Base-by-base conservation (phyloP, 2,888 invertebrate genomes). In the Drosophila paramelanica region DNA sequence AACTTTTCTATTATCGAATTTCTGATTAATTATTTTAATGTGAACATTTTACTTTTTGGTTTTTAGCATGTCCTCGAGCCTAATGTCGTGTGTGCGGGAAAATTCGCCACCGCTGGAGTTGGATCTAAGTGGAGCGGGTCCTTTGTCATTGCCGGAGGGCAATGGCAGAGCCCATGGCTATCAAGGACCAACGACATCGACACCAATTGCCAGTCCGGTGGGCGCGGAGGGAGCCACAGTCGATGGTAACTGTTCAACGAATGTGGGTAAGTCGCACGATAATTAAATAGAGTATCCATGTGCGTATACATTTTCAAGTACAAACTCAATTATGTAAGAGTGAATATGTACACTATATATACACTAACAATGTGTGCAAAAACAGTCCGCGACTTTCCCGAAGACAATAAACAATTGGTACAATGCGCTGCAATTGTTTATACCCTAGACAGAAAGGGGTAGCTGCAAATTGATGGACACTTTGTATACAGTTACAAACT, bases 11-110 rank as follows among this genome's bases (percentile, higher is more conserved):
- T 33, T 33, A 33, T 31, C 8, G 11, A 11, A 11, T 33, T 11
- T 11, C 11, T 33, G 10, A 33, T 33, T 33, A 0, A 31, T 31
- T 7, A 6, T 8, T 33, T 33, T 33, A 33, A 33, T 33, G 2
- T 8, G 0, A 33, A 13, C 13, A 46, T 51, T 58, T 53, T 59
- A 38, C 41, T 10, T 45, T 45, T 56, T 23, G 20, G 20, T 39
- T 87, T 88, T 1, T 78, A 92, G 92, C 79, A 92, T 92, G 92
- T 92, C 92, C 74, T 90, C 91, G 74, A 91, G 92, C 67, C 74
- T 92, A 75, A 92, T 92, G 92, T 92, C 92, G 66, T 92, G 92
- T 83, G 92, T 92, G 78, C 90, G 92, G 68, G 92, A 92, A 77
- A 92, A 92, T 67, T 92, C 92, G 60, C 92, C 92, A 60, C 92